Percentiles rank a stretch among this genome's conserved stretches.
These are phyloP conservation scores for Gastracanthus pulcherrimus DNA, from an alignment of 2,888 invertebrate genomes.

Conservation along the genomic window DNA sequence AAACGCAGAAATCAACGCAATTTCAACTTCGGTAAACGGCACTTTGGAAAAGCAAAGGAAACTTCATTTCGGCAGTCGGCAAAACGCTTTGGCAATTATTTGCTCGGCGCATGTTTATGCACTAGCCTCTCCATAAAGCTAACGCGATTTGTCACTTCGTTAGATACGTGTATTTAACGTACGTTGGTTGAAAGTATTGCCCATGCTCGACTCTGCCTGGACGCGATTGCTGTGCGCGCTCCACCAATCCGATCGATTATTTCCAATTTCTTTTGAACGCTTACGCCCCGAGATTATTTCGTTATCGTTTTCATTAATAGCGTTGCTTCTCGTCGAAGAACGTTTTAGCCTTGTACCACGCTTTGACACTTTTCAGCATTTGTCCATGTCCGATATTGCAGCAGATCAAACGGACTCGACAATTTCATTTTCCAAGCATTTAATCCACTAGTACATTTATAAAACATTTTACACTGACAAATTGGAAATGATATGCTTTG, in stretches of 20 bases:
- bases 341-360: background rate
- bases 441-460: background rate
- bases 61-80: background rate
- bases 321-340: background rate
- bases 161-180: background rate
- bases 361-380: background rate
- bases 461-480: background rate
- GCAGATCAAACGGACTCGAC: background rate
- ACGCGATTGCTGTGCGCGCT: no score
- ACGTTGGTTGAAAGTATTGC: background rate
- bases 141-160: background rate
- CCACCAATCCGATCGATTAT: background rate
- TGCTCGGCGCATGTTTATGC: background rate
- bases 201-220: background rate
- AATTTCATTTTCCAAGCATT: background rate
- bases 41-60: background rate
- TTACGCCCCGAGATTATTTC: background rate
- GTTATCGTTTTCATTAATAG: slow-evolving; percentile 6
- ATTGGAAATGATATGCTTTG: background rate
- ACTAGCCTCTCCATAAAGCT: background rate
- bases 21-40: background rate
- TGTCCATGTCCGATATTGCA: background rate
- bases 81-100: background rate
- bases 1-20: background rate
- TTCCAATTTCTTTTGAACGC: background rate